These are phyloP conservation scores for Nomada lathburiana DNA, from an alignment of 2,888 invertebrate genomes.

Conservation along the genomic window DNA sequence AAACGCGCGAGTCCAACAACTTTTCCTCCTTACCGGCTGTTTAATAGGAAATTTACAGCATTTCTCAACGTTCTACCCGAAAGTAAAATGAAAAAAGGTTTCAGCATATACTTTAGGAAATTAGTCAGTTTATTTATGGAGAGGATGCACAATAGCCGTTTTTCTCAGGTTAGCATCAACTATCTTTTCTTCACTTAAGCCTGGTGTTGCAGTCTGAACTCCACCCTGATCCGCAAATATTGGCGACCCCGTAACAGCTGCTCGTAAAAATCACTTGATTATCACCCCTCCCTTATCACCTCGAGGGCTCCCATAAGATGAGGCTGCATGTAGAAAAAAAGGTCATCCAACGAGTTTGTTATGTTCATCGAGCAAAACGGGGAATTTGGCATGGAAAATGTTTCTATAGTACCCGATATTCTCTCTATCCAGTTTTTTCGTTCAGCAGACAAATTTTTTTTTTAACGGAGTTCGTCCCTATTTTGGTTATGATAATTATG, in stretches of 20 bases:
- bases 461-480: not conserved
- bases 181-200: constrained; percentile 55
- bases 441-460: too few relatives aligned
- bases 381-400: constrained; percentile 41
- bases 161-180: constrained; percentile 29
- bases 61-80: not conserved
- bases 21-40: not conserved
- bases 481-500: not conserved
- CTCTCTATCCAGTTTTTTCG: not conserved
- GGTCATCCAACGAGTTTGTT: constrained; percentile 48
- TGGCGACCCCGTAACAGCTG: constrained; percentile 74
- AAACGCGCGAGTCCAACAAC: too few relatives aligned
- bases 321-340: constrained; percentile 47
- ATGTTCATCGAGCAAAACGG: constrained; percentile 44
- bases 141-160: constrained; percentile 56
- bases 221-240: constrained; percentile 78
- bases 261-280: constrained; percentile 81
- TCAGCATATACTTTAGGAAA: constrained; percentile 65
- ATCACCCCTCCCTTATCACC: constrained; percentile 68
- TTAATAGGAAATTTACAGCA: constrained; percentile 12
- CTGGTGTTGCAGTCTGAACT: constrained; percentile 61
- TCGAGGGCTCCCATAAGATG: constrained; percentile 48
- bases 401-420: constrained; percentile 1
- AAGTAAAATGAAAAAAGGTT: constrained; percentile 49
- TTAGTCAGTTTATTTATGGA: constrained; percentile 67